These are phyloP conservation scores for Australoheros scitulus DNA, from an alignment of 2,113 vertebrate species.

Conservation along the genomic window DNA sequence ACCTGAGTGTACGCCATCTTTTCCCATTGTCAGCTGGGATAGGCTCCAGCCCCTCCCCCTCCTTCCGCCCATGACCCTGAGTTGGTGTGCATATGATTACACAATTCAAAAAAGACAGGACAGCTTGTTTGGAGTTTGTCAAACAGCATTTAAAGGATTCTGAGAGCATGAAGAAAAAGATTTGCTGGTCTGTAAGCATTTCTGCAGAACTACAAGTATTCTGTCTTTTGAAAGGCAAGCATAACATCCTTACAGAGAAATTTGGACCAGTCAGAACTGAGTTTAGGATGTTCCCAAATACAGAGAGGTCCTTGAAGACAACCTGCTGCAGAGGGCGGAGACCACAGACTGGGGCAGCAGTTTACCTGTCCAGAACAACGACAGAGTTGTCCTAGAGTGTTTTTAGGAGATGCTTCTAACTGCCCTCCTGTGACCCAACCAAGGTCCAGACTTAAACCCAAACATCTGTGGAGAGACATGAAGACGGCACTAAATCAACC, in stretches of 20 bases:
- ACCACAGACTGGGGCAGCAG: not conserved
- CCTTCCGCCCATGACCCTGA: not conserved
- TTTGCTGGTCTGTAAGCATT: not conserved
- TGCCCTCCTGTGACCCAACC: not conserved
- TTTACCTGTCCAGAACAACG: too few species aligned
- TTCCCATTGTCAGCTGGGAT: not conserved
- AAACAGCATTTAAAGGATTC: not conserved
- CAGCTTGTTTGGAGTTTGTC: too few species aligned
- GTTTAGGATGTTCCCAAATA: not conserved
- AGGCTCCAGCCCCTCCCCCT: not conserved
- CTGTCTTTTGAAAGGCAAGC: not conserved
- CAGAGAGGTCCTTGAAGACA: not conserved
- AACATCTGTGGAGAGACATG: slow-evolving; percentile 11
- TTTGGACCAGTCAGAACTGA: not conserved
- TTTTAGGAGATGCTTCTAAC: not conserved
- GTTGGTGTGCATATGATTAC: not conserved
- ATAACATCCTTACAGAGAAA: not conserved
- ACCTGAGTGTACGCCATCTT: not conserved
- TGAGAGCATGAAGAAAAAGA: not conserved
- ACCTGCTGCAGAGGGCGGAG: not conserved
- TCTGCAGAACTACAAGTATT: not conserved
- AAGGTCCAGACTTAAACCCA: slow-evolving; percentile 1
- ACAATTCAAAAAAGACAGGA: not conserved
- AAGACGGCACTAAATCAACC: not conserved
- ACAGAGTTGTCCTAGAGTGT: not conserved